Evolutionary conservation across 2,797 vertebrate species (phyloP).

Genomic region (Coccyzus lansbergi): DNA sequence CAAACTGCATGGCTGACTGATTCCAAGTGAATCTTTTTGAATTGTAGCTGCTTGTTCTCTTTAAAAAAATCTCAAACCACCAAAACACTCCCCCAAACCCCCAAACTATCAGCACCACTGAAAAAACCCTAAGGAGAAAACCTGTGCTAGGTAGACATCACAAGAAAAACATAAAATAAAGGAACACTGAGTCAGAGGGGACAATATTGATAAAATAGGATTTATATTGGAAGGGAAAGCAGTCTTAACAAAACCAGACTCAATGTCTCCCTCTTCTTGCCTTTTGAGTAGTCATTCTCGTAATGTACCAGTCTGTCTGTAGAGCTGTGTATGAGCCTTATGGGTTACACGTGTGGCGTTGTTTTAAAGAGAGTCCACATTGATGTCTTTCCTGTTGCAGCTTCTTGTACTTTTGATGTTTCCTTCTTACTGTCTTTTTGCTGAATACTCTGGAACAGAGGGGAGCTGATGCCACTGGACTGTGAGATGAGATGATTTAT

Average conservation of each 20-base stretch:
- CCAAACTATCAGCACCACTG: neutral
- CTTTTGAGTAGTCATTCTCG: neutral
- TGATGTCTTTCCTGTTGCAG: neutral
- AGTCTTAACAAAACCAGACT: neutral
- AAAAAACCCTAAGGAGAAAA: too few species aligned
- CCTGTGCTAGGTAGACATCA: neutral
- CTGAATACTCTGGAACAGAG: neutral
- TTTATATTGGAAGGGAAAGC: neutral
- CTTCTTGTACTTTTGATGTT: neutral
- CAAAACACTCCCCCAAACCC: neutral
- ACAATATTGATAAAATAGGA: neutral
- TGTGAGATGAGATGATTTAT: neutral
- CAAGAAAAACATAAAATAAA: neutral
- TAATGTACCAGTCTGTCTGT: neutral
- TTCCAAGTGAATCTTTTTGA: neutral
- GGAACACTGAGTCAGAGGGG: neutral
- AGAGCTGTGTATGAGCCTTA: neutral
- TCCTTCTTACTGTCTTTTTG: neutral
- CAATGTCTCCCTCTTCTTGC: neutral
- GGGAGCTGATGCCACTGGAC: neutral
- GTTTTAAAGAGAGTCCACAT: neutral
- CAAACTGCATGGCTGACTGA: neutral
- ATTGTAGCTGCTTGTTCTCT: neutral
- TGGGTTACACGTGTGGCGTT: neutral
- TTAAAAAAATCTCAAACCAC: neutral